These are phyloP conservation scores for Chaetodon trifascialis DNA, from an alignment of 2,113 vertebrate genomes.

Conservation along the genomic window DNA sequence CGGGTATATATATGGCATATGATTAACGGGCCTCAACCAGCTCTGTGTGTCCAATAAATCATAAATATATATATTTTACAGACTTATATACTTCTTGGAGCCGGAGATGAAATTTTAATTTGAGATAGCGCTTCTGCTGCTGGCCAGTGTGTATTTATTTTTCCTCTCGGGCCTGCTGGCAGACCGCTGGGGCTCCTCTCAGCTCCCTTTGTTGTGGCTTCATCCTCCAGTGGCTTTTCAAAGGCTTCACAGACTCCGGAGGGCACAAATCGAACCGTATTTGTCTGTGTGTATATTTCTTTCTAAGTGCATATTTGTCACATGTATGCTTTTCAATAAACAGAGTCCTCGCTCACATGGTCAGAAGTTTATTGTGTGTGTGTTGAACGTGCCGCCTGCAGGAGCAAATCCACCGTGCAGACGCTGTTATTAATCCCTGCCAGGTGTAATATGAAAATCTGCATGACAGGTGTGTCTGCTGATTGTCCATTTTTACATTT, in stretches of 20 bases:
- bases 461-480: conserved; percentile 11
- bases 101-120: conserved; percentile 79
- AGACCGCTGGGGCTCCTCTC: neutral
- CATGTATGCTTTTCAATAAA: conserved; percentile 21
- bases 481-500: conserved; percentile 42
- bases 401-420: neutral
- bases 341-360: neutral
- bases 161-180: neutral
- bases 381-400: conserved; percentile 2
- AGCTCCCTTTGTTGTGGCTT: conserved; percentile 39
- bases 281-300: conserved; percentile 3
- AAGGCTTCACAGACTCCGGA: conserved; percentile 21
- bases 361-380: neutral
- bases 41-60: conserved; percentile 78
- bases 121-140: conserved; percentile 62
- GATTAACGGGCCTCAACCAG: conserved; percentile 75
- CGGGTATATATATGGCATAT: conserved; percentile 71
- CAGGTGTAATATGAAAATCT: conserved; percentile 13
- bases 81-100: conserved; percentile 67
- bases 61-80: conserved; percentile 75
- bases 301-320: conserved; percentile 19
- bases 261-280: neutral
- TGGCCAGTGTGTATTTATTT: conserved; percentile 19
- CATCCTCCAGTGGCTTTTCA: conserved; percentile 26
- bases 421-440: conserved; percentile 26